These are phyloP conservation scores for Sycophila sp. DNA, from an alignment of 1,140 invertebrate species.

Conservation along the genomic window DNA sequence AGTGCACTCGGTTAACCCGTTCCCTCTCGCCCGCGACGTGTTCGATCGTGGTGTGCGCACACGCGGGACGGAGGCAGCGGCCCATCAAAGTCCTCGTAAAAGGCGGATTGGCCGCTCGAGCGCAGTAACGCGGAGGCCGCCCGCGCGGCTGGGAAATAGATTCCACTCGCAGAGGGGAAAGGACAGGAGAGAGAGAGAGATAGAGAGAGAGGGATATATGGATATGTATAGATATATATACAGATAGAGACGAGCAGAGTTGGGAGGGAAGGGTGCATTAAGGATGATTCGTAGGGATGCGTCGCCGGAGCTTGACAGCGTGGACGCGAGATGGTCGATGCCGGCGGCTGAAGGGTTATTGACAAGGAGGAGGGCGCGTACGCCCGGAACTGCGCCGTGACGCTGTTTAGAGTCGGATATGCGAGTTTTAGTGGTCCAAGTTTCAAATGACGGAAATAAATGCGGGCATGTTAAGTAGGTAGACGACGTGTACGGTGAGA, in stretches of 20 bases:
- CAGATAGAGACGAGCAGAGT: no score
- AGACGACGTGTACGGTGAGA: no score
- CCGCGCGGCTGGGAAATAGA: conserved; percentile 11
- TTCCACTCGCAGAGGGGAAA: not conserved
- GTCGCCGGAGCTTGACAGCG: not conserved
- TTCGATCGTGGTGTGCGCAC: not conserved
- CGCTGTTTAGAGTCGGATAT: no score
- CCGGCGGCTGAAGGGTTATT: no score
- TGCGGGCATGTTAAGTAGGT: not conserved
- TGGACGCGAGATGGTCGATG: not conserved
- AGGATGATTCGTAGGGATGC: conserved; percentile 17
- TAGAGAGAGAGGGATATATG: no score
- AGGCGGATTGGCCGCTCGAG: conserved; percentile 27
- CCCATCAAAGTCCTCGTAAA: conserved; percentile 23
- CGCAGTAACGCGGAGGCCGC: not conserved
- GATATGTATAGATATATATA: no score
- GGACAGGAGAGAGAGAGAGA: no score
- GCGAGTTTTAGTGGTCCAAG: no score
- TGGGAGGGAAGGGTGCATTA: conserved; percentile 8
- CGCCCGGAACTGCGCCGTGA: not conserved
- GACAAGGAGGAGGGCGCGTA: not conserved
- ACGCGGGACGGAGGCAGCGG: not conserved
- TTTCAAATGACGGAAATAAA: not conserved
- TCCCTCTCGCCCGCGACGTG: no score
- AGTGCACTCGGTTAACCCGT: no score